Conservation (phyloP, 2,888 invertebrate species). For the Pseudococcus longispinus region DNA sequence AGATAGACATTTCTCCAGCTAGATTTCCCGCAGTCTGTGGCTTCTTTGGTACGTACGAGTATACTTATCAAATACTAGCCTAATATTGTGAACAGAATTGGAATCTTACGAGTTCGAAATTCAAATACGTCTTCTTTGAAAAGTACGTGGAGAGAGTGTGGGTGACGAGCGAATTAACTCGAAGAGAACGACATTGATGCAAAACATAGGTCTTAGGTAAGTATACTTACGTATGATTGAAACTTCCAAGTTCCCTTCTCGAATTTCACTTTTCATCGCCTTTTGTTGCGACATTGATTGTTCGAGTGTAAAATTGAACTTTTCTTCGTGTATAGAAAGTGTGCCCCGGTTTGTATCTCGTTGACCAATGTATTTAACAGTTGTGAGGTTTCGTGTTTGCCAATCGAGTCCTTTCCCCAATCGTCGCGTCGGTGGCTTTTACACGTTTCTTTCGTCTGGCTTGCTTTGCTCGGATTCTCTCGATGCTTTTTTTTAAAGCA, state of each 20-base stretch:
- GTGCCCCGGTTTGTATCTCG: neutral
- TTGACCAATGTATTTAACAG: constrained; percentile 32
- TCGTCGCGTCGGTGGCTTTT: neutral
- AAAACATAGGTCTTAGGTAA: no score
- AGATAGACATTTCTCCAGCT: neutral
- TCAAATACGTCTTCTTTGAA: neutral
- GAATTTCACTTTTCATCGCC: constrained; percentile 25
- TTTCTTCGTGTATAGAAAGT: neutral
- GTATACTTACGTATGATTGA: neutral
- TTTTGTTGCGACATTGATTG: constrained; percentile 35
- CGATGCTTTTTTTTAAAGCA: neutral
- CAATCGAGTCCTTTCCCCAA: neutral
- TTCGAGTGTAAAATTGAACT: constrained; percentile 37
- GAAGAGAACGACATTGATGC: neutral
- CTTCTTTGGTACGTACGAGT: neutral
- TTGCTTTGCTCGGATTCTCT: neutral
- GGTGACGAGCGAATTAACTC: neutral
- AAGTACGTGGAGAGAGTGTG: neutral
- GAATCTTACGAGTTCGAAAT: neutral
- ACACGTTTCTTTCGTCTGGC: neutral
- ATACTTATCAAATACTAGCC: no score
- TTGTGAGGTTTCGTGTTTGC: constrained; percentile 25
- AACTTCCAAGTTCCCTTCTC: constrained; percentile 26
- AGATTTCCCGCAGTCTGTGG: neutral
- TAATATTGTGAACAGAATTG: no score